These are phyloP conservation scores for Dipus sagitta DNA, from an alignment of 2,797 vertebrate genomes.

Conservation along the genomic window DNA sequence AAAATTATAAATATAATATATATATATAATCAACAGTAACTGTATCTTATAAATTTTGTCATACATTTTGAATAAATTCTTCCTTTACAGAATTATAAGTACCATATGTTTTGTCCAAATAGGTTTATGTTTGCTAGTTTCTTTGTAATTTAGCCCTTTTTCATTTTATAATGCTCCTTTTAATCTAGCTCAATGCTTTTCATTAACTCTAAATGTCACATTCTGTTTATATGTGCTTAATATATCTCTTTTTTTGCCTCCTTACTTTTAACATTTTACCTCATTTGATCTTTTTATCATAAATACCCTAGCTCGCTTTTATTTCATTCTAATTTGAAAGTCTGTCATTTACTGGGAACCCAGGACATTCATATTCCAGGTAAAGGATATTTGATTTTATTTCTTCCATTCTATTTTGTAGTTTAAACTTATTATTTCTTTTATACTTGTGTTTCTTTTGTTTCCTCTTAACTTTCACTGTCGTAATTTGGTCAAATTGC, in stretches of 20 bases:
- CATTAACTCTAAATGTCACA: conserved; percentile 42
- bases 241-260: not conserved
- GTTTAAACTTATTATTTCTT: conserved; percentile 17
- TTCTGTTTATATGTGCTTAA: conserved; percentile 24
- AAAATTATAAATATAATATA: no score
- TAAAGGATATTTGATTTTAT: not conserved
- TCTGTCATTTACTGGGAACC: conserved; percentile 9
- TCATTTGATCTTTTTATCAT: conserved; percentile 19
- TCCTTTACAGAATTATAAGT: not conserved
- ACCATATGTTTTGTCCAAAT: not conserved
- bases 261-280: not conserved
- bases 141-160: not conserved
- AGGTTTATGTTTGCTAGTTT: not conserved
- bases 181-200: conserved; percentile 11
- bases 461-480: no score
- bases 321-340: conserved; percentile 43
- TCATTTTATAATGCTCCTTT: conserved; percentile 40
- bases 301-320: conserved; percentile 36
- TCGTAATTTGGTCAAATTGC: not conserved
- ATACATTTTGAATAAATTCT: conserved; percentile 5
- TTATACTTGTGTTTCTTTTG: not conserved
- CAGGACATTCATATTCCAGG: not conserved
- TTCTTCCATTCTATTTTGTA: not conserved
- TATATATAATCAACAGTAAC: not conserved
- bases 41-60: not conserved